Base-by-base conservation (phyloP, 2,888 invertebrate genomes). In the Deilephila porcellus region DNA sequence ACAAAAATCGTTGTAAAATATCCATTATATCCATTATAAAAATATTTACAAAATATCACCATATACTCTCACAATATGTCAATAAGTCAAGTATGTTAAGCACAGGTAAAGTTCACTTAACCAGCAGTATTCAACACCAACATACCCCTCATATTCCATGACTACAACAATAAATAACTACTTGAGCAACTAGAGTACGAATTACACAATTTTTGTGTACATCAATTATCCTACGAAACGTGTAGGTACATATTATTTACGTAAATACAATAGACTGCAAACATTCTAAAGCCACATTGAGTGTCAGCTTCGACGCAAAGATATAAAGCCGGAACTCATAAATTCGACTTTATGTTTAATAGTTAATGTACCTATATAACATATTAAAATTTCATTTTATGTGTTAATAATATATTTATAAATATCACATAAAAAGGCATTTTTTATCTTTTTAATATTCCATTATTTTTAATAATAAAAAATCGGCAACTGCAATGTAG, bases 191-290 rank as follows among this genome's bases (percentile, higher is more conserved):
- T 83, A 81, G 81, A 74, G 59, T 71, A 60, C 34, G 34, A 20
- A 56, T 71, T 76, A 85, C 83, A 83, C 82, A 82, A 75, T 76
- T 79, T 71, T 83, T 87, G 84, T 84, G 85, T 87, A 85, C 72
- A 59, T 83, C 79, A 74, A 79, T 72, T 75, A 76, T 85, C 89
- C 91, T 88, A 89, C 88, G 73, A 78, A 75, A 84, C 76, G 80
- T 76, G 90, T 89, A 90, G 90, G 88, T 88, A 89, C 86, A 25
- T 25, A 25, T 25, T 63, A 70, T 25, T 73, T 67, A 71, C 74
- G 81, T 83, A 81, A 82, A 77, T 83, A 32, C 17, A 19, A 63
- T 34, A 63, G 60, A 60, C 60, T 29, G 11, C 79, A 76, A 79
- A 81, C 81, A 83, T 81, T 77, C 77, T 75, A n/a, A 71, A 34